Percentiles rank a stretch among this genome's conserved stretches.
Evolutionary conservation across 2,888 invertebrate species (phyloP).

Genomic region (Ochropleura plecta): DNA sequence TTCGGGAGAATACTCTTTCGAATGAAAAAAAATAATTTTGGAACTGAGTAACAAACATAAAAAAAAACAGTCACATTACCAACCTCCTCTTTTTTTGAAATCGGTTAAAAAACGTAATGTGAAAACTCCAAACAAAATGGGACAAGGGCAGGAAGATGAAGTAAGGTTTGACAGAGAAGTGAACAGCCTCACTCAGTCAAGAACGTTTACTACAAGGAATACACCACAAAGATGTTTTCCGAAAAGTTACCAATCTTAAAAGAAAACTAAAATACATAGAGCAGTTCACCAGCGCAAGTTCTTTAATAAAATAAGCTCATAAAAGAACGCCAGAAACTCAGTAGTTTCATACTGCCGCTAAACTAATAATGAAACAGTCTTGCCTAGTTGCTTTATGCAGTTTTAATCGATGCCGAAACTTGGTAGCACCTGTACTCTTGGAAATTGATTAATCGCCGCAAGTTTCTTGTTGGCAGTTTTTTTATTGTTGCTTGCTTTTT

Average conservation of each 20-base stretch:
- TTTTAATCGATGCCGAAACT: conserved; percentile 65
- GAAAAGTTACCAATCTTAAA: not conserved
- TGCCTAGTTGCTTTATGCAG: conserved; percentile 57
- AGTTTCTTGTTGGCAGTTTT: conserved; percentile 60
- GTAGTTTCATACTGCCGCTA: conserved; percentile 42
- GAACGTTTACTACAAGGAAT: not conserved
- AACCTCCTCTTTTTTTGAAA: too few relatives aligned
- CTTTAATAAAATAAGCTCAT: conserved; percentile 46
- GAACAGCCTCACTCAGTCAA: not conserved
- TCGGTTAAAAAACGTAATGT: not conserved
- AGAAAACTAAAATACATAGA: conserved; percentile 15
- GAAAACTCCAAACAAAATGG: not conserved
- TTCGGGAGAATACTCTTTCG: too few relatives aligned
- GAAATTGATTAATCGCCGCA: conserved; percentile 72
- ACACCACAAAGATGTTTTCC: not conserved
- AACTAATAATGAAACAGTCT: conserved; percentile 63
- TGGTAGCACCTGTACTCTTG: conserved; percentile 62
- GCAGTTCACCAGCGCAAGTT: conserved; percentile 26
- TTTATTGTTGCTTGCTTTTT: conserved; percentile 31
- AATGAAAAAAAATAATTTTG: too few relatives aligned
- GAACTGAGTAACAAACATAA: too few relatives aligned
- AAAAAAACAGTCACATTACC: too few relatives aligned
- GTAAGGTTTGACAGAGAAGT: not conserved
- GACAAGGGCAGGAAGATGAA: not conserved
- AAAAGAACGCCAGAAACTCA: conserved; percentile 40